Base-by-base conservation (phyloP, 92 coral and sea anemone species). In the Zoanthus solanderi region DNA sequence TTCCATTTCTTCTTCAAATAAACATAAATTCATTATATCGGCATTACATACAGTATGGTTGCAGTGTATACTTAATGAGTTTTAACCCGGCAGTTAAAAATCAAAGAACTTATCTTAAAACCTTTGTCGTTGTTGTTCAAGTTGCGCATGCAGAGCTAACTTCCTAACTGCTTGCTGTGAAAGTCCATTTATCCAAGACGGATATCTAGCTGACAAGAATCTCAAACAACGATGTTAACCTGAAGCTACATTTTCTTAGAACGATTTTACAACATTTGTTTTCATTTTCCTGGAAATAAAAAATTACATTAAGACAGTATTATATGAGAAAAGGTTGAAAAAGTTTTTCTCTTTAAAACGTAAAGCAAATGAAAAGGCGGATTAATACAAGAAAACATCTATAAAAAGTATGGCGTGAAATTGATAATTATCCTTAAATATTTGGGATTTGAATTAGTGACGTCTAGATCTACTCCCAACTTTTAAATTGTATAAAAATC, bases 161-260 rank as follows among this genome's bases (percentile, higher is more conserved):
- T 4, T 61, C 15, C 65, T 81, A 37, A 66, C 75, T 13, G 8
- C 28, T 66, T 18, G 46, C 85, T 81, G 85, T 45, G 76, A 6
- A 66, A 66, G 18, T 81, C 65, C 5, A 66, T 81, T 66, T 61
- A 81, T 61, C 75, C 18, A 80, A 42, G 61, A 6, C 56, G 57
- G 45, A 80, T n/a, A 29, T 75, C 63, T 65, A 72, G 54, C 42
- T 45, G 72, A 18, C 74, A 63, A 66, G 28, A 23, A 45, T 17
- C 29, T 17, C 32, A 11, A 45, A 80, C 4, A 42, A n/a, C 14
- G 15, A 42, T 47, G 47, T 46, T 81, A 50, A 50, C 2, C 56
- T 50, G 10, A 50, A 7, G 56, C 56, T 50, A 7, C 12, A 50
- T 7, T 37, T 37, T 37, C 42, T 28, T n/a, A 47, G 47, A 58